Conservation (phyloP, 2,113 vertebrate species). For the Amia ocellicauda region DNA sequence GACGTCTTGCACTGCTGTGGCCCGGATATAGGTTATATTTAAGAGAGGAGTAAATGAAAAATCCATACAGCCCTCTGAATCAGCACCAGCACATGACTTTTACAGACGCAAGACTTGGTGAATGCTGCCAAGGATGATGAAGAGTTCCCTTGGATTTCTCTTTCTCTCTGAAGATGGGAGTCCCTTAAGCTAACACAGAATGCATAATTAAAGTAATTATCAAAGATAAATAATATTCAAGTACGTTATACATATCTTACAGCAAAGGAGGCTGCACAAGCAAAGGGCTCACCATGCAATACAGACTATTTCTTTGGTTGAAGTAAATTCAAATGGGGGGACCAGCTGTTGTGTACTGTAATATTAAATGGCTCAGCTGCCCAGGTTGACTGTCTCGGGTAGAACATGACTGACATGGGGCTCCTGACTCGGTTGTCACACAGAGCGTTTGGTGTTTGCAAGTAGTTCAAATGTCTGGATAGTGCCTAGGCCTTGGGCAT, state of each 20-base stretch:
- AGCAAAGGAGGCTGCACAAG: constrained; percentile 24
- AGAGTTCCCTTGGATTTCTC: constrained; percentile 9
- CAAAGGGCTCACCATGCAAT: constrained; percentile 12
- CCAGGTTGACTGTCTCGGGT: constrained; percentile 2
- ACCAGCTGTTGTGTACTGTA: constrained; percentile 26
- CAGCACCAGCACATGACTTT: constrained; percentile 14
- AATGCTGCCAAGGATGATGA: constrained; percentile 25
- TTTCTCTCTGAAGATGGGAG: constrained; percentile 1
- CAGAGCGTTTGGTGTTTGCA: background rate
- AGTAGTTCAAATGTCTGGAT: background rate
- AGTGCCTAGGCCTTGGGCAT: no score
- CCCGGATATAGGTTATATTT: constrained; percentile 39
- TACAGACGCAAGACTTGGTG: constrained; percentile 22
- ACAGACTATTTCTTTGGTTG: constrained; percentile 21
- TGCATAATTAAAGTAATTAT: constrained; percentile 35
- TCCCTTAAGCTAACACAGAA: constrained; percentile 30
- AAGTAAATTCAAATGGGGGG: constrained; percentile 17
- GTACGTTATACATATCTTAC: constrained; percentile 31
- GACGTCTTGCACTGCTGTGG: constrained; percentile 17
- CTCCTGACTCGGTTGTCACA: background rate
- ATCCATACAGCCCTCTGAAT: constrained; percentile 28
- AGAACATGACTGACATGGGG: background rate
- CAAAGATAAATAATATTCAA: constrained; percentile 34
- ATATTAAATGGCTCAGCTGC: constrained; percentile 32
- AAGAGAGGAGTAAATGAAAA: constrained; percentile 39